phyloP scores from a whole-genome alignment of 2,888 invertebrate genomes.

The Imbricaverruca yamaguchii region DNA sequence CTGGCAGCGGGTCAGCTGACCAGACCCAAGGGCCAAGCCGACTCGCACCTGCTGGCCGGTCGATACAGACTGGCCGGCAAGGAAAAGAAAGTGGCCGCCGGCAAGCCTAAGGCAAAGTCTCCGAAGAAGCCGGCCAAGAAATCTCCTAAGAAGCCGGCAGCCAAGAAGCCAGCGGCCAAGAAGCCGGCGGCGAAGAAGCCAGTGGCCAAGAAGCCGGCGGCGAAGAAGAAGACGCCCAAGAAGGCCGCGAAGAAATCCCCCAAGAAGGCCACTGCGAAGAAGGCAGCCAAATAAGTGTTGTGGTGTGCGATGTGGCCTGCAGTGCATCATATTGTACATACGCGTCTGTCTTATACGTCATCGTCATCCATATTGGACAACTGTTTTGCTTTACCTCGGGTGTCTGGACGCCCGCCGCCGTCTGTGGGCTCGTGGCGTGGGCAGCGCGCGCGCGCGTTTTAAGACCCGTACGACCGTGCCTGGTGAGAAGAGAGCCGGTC shows the following conservation, averaged over 20 bases:
- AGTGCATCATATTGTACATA: neutral
- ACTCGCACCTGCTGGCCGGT: conserved; percentile 29
- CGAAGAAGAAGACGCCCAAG: conserved; percentile 29
- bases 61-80: conserved; percentile 32
- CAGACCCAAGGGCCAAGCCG: conserved; percentile 37
- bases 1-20: conserved; percentile 40
- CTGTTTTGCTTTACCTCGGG: neutral
- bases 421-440: no score
- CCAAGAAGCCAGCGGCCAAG: neutral
- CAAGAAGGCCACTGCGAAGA: conserved; percentile 27
- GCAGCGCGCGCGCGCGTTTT: no score
- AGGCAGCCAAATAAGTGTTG: neutral
- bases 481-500: no score
- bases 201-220: conserved; percentile 30
- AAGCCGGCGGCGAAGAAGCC: conserved; percentile 36
- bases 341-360: neutral
- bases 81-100: neutral
- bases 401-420: no score
- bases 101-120: conserved; percentile 17
- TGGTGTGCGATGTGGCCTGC: neutral
- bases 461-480: no score
- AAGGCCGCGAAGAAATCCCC: neutral
- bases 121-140: conserved; percentile 31
- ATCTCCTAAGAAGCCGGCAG: conserved; percentile 27
- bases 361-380: conserved; percentile 4